phyloP scores from a whole-genome alignment of 64 coral and sea anemone genomes.

The Stylophora pistillata region DNA sequence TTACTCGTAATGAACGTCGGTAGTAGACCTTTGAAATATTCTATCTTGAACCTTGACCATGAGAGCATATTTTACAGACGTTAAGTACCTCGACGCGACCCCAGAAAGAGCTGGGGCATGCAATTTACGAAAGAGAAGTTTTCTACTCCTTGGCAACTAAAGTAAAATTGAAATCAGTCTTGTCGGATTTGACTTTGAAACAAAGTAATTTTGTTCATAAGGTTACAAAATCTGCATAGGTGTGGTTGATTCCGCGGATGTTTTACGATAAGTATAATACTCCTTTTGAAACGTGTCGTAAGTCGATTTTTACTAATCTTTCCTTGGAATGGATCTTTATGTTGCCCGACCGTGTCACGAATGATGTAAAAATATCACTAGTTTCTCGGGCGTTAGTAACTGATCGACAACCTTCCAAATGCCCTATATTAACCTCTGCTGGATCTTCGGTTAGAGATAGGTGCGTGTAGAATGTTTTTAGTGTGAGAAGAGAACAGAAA shows the following conservation, averaged over 20 bases:
- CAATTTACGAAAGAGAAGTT: too few relatives aligned
- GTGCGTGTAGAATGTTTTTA: too few relatives aligned
- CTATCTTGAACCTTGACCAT: too few relatives aligned
- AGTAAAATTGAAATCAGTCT: background rate
- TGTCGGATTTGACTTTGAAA: background rate
- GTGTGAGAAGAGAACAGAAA: too few relatives aligned
- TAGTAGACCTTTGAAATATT: too few relatives aligned
- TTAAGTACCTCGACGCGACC: too few relatives aligned
- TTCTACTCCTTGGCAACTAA: too few relatives aligned
- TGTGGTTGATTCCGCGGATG: background rate
- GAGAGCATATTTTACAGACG: too few relatives aligned
- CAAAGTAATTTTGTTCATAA: background rate
- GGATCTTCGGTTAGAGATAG: background rate
- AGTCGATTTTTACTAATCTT: slow-evolving; percentile 8
- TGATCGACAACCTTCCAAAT: background rate
- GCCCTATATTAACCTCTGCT: background rate
- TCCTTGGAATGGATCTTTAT: background rate
- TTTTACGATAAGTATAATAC: background rate
- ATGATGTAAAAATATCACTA: background rate
- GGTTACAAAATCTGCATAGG: background rate
- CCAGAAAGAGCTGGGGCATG: too few relatives aligned
- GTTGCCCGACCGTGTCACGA: background rate
- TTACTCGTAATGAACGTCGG: too few relatives aligned
- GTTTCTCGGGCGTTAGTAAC: background rate
- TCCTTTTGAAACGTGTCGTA: background rate